Base-by-base conservation (phyloP, 2,797 vertebrate genomes). In the Oryzias sinensis region DNA sequence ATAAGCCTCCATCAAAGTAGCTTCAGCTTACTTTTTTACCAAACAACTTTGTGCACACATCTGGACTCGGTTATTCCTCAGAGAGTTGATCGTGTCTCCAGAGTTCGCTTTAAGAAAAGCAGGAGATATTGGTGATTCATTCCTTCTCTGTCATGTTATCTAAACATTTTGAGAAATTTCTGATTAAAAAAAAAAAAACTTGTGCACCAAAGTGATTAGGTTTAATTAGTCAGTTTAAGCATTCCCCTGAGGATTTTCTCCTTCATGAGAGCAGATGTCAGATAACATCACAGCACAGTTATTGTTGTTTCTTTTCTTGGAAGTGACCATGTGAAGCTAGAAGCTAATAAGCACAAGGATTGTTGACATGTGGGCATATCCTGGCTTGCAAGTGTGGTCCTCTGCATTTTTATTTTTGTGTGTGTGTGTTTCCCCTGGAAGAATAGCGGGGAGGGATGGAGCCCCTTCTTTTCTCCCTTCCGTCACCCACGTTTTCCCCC, bases 11-110 rank as follows among this genome's bases (percentile, higher is more conserved):
- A 87, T 91, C 87, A 90, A 87, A 90, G 78, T 59, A 68, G 68
- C 33, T 13, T 37, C 33, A 76, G 29, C 14, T 49, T 50, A 43
- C 43, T 58, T 16, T 46, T 42, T 67, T 43, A 27, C 72, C 64
- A 24, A 64, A 76, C 70, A 70, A 79, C 70, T 84, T 78, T 85
- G 73, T 80, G 66, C 46, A 76, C 58, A 86, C 86, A 93, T 93
- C 92, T 94, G 95, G 90, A 88, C 72, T 74, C 82, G 89, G 89
- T 93, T 92, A 91, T 86, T 78, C 65, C 56, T 78, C 71, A 76
- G 72, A 85, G 84, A 81, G 85, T 70, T 75, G 68, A 83, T 74
- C 80, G 27, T 42, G 53, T 64, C 64, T 71, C 56, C 17, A 68
- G 76, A 43, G 51, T 79, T 70, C 63, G 43, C 24, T 60, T 77